Percentiles rank a stretch among this genome's conserved stretches.
phyloP scores from a whole-genome alignment of 2,797 vertebrate genomes.

The Bradypodion ventrale region DNA sequence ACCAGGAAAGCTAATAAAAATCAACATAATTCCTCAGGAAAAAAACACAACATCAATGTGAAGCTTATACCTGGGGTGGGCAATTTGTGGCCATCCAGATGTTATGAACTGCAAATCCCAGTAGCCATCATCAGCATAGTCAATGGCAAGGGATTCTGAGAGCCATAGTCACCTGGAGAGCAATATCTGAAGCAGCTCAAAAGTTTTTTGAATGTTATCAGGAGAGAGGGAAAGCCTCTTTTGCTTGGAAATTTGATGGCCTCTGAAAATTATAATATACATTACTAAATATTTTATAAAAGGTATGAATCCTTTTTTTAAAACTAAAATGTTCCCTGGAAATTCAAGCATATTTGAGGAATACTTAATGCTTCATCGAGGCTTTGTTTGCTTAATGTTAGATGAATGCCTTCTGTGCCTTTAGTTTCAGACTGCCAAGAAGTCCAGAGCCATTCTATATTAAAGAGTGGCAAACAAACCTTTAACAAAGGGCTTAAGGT shows the following conservation, averaged over 20 bases:
- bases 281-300: not conserved
- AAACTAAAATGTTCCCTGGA: not conserved
- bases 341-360: not conserved
- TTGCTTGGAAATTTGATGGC: not conserved
- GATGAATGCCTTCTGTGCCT: not conserved
- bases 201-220: not conserved
- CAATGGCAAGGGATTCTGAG: too few species aligned
- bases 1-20: not conserved
- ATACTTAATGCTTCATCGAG: not conserved
- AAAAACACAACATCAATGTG: not conserved
- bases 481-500: conserved; percentile 21
- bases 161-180: not conserved
- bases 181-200: not conserved
- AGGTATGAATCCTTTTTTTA: not conserved
- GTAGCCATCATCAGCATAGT: too few species aligned
- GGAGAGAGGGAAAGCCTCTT: not conserved
- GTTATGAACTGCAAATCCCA: too few species aligned
- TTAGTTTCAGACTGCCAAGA: not conserved
- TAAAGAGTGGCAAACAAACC: conserved; percentile 4
- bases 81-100: too few species aligned
- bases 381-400: too few species aligned
- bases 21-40: not conserved
- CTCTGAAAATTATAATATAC: not conserved
- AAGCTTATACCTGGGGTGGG: too few species aligned
- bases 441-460: not conserved